These are phyloP conservation scores for Samia ricini DNA, from an alignment of 1,140 invertebrate genomes.

Conservation along the genomic window DNA sequence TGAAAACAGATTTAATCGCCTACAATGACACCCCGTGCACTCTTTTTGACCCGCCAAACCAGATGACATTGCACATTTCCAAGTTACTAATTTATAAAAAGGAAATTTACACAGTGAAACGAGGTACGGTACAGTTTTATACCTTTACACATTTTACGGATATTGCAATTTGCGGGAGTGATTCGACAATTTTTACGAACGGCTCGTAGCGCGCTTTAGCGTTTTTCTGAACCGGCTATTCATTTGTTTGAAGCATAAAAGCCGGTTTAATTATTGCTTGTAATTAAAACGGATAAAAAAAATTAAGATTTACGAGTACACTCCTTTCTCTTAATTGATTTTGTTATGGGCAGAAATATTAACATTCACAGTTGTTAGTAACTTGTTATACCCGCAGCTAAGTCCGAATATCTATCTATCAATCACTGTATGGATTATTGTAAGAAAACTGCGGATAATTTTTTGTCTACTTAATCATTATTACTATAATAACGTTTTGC, in stretches of 20 bases:
- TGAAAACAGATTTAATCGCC: background rate
- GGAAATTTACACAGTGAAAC: constrained; percentile 10
- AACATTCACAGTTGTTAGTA: no score
- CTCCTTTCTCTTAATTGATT: background rate
- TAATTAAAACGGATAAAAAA: background rate
- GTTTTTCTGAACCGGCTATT: background rate
- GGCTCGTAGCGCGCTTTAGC: background rate
- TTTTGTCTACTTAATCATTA: no score
- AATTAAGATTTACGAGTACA: background rate
- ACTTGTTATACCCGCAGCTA: no score
- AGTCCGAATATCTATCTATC: no score
- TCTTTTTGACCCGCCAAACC: background rate
- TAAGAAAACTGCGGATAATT: no score
- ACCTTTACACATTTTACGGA: constrained; percentile 1
- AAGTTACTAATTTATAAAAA: constrained; percentile 11
- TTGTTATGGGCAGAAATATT: background rate
- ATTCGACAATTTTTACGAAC: background rate
- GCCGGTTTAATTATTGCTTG: background rate
- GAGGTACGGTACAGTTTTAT: constrained; percentile 1
- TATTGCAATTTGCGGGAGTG: constrained; percentile 3
- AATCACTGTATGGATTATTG: no score
- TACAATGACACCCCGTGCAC: background rate
- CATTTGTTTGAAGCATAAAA: background rate
- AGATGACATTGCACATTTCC: constrained; percentile 10
- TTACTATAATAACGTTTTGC: no score